Percentiles rank a stretch among this genome's conserved stretches.
These are phyloP conservation scores for Aporophyla nigra DNA, from an alignment of 2,888 invertebrate species.

Conservation along the genomic window DNA sequence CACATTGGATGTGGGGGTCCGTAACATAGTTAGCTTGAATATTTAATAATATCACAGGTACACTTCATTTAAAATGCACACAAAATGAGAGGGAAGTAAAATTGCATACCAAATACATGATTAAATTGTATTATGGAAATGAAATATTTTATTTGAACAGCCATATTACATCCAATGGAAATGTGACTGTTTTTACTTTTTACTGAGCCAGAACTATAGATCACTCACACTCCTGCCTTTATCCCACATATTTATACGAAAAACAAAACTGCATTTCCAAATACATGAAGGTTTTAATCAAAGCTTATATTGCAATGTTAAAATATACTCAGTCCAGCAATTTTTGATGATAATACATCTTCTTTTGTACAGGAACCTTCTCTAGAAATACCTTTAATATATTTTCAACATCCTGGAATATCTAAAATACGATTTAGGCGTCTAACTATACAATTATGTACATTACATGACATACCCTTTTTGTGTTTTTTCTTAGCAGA, in stretches of 20 bases:
- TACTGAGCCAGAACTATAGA: not conserved
- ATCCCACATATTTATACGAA: not conserved
- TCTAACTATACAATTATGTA: not conserved
- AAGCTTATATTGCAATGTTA: not conserved
- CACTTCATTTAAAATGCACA: not conserved
- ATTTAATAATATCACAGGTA: not conserved
- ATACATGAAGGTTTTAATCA: not conserved
- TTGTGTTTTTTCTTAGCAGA: slow-evolving; percentile 74
- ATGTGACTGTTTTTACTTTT: not conserved
- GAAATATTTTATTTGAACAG: not conserved
- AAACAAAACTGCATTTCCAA: not conserved
- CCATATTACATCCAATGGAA: not conserved
- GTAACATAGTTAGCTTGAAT: not conserved
- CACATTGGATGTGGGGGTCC: too few species aligned
- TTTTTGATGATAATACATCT: not conserved
- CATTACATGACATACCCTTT: slow-evolving; percentile 73
- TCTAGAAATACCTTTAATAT: not conserved
- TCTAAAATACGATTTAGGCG: not conserved
- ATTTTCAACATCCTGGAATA: not conserved
- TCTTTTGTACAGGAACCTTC: not conserved
- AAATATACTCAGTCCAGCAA: not conserved
- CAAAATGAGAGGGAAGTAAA: not conserved
- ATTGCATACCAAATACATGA: not conserved
- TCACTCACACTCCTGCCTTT: not conserved
- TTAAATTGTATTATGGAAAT: not conserved